phyloP scores from a whole-genome alignment of 2,888 invertebrate species.

The Acanthosepion esculentum region DNA sequence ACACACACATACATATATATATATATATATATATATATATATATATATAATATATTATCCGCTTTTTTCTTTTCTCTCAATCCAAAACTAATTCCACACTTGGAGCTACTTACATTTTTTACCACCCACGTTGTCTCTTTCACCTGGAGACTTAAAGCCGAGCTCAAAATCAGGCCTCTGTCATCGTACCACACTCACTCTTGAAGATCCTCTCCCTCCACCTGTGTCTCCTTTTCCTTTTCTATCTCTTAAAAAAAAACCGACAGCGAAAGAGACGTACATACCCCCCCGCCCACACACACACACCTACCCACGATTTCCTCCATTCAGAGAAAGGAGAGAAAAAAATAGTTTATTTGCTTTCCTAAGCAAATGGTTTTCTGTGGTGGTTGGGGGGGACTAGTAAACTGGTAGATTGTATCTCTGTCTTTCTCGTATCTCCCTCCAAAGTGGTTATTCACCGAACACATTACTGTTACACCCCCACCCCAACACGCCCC shows the following conservation, averaged over 20 bases:
- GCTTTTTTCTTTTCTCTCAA: too few species aligned
- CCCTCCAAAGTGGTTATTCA: neutral
- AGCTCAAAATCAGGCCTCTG: neutral
- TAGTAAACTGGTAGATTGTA: neutral
- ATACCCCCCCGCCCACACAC: too few species aligned
- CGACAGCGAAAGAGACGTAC: neutral
- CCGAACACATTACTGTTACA: neutral
- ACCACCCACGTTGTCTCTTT: slow-evolving; percentile 6
- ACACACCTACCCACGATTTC: neutral
- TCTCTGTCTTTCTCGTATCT: neutral
- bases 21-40: too few species aligned
- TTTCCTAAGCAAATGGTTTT: neutral
- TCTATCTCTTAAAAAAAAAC: neutral
- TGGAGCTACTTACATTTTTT: neutral
- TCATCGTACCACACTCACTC: neutral
- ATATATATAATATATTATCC: too few species aligned
- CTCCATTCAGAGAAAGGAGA: neutral
- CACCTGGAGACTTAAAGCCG: neutral
- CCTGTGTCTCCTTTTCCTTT: neutral
- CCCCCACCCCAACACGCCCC: neutral
- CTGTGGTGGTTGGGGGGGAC: neutral
- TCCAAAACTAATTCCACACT: slow-evolving; percentile 16
- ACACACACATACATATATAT: too few species aligned
- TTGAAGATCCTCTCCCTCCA: neutral
- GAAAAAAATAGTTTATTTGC: neutral